Base-by-base conservation (phyloP, 2,113 vertebrate genomes). In the Promerops cafer region DNA sequence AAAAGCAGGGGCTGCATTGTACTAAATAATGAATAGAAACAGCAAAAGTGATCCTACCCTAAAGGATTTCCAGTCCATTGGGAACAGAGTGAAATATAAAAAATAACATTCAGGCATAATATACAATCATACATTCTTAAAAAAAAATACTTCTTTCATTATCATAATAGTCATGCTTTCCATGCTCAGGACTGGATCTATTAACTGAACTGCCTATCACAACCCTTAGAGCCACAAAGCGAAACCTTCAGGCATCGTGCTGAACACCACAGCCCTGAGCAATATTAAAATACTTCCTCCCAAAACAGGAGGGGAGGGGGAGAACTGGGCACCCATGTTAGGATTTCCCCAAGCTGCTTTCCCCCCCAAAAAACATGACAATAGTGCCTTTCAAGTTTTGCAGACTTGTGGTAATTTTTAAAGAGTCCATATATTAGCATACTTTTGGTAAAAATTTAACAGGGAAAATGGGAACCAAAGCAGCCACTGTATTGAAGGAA, bases 311-410 rank as follows among this genome's bases (percentile, higher is more conserved):
- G 13, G 7, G 50, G 3, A 35, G 3, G 1, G 1, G 15, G 4
- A 81, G 3, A 71, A 4, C 13, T 76, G 35, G 13, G 3, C 66
- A 26, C 64, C 39, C 60, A 11, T 44, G 6, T 40, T n/a, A 87
- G 26, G 19, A 76, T 56, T 83, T 83, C 15, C 7, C 3, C 17
- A 54, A 33, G 3, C 9, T 72, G 16, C 28, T 26, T 80, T 75
- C 6, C 20, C 10, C 15, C 10, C 16, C 45, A 11, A 0, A 3
- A 80, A 83, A 16, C 0, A 0, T 44, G 30, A 54, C 16, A 30
- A 56, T 10, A 81, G 22, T 19, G 4, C 2, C 39, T 7, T 24
- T 52, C 18, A 64, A 44, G 4, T 44, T 92, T 56, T 66, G 6
- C 16, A 81, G 59, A 42, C 10, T 65, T 60, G 18, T 61, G 11